Percentiles rank a stretch among this genome's conserved stretches.
Conservation (phyloP, 2,797 vertebrate species). For the Spea hammondii region DNA sequence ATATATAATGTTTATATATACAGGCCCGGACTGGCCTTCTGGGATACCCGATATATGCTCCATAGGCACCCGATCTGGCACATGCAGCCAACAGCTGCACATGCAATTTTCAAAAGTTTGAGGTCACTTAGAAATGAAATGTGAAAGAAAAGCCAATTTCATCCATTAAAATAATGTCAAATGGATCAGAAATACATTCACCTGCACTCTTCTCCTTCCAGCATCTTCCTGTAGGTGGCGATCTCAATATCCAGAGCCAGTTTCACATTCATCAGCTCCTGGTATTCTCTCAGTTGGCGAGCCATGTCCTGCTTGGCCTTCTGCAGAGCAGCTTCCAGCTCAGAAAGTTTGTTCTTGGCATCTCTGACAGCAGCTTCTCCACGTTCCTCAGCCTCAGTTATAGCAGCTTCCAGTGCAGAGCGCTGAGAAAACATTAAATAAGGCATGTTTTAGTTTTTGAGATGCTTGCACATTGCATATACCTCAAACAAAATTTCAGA, state of each 20-base stretch:
- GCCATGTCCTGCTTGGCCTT: slow-evolving; percentile 83
- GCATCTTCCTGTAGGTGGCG: slow-evolving; percentile 78
- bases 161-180: no score
- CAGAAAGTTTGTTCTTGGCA: slow-evolving; percentile 70
- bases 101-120: no score
- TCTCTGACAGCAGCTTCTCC: slow-evolving; percentile 73
- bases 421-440: background rate
- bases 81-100: no score
- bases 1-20: no score
- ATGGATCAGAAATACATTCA: background rate
- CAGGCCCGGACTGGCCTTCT: no score
- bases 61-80: no score
- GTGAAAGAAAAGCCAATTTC: no score
- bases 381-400: slow-evolving; percentile 39
- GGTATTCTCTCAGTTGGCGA: slow-evolving; percentile 79
- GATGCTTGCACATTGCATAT: no score
- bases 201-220: slow-evolving; percentile 70
- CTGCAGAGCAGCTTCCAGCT: slow-evolving; percentile 76
- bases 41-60: no score
- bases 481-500: no score
- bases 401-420: slow-evolving; percentile 63
- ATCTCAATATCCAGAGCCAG: slow-evolving; percentile 44
- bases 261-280: slow-evolving; percentile 71
- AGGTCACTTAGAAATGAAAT: no score
- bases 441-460: background rate